These are phyloP conservation scores for Pseudomyrmex sp. DNA, from an alignment of 1,140 invertebrate genomes.

Conservation along the genomic window DNA sequence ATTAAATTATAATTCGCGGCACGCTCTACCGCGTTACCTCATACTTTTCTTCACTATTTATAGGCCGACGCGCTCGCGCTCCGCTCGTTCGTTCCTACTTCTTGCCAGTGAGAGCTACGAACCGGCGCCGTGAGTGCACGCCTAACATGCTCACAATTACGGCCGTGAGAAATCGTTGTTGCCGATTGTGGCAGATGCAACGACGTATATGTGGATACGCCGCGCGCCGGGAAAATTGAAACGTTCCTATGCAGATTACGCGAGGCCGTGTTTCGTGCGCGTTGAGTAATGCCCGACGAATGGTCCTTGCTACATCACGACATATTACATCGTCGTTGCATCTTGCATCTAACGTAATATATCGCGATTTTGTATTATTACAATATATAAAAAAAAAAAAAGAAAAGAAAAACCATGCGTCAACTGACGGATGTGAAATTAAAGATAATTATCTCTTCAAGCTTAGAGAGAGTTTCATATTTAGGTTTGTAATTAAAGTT, in stretches of 20 bases:
- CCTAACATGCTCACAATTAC: slow-evolving; percentile 44
- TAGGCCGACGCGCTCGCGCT: slow-evolving; percentile 63
- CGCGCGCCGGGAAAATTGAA: slow-evolving; percentile 50
- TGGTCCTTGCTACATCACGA: slow-evolving; percentile 4
- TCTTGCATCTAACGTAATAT: neutral
- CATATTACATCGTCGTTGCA: neutral
- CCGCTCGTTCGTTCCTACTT: slow-evolving; percentile 61
- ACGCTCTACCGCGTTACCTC: slow-evolving; percentile 73
- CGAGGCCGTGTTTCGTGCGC: neutral
- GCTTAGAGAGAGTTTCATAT: neutral
- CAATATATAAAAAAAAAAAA: neutral
- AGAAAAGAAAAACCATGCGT: too few relatives aligned
- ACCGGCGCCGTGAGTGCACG: slow-evolving; percentile 55
- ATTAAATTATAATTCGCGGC: slow-evolving; percentile 78
- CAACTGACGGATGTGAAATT: neutral
- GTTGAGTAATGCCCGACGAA: slow-evolving; percentile 48
- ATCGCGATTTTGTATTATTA: too few relatives aligned
- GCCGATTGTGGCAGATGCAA: slow-evolving; percentile 32
- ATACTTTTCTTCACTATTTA: slow-evolving; percentile 79
- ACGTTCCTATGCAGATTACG: slow-evolving; percentile 57
- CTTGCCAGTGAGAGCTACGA: slow-evolving; percentile 68
- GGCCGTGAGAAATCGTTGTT: slow-evolving; percentile 48
- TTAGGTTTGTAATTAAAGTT: neutral
- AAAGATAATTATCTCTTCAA: neutral
- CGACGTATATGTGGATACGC: slow-evolving; percentile 21